Conservation (phyloP, 1,140 invertebrate species). For the Colletes gigas region DNA sequence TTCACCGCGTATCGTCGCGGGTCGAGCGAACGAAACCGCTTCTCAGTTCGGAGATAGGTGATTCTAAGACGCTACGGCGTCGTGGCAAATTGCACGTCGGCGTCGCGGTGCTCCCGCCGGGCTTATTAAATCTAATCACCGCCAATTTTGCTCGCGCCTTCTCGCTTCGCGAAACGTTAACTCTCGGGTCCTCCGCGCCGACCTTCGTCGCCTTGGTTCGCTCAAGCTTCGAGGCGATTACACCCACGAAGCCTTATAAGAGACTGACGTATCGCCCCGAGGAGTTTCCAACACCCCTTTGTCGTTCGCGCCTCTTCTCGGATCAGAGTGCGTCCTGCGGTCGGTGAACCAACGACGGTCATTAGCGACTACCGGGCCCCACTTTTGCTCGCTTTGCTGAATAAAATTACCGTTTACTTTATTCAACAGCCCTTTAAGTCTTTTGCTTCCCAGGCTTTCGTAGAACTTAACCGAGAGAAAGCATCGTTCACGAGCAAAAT, state of each 20-base stretch:
- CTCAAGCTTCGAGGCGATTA: conserved; percentile 37
- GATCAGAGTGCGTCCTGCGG: not conserved
- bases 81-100: conserved; percentile 53
- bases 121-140: conserved; percentile 65
- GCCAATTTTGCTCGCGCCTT: conserved; percentile 57
- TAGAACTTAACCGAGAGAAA: too few relatives aligned
- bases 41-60: conserved; percentile 43
- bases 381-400: too few relatives aligned
- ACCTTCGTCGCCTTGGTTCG: conserved; percentile 43
- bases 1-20: conserved; percentile 1
- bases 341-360: not conserved
- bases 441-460: too few relatives aligned
- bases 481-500: too few relatives aligned
- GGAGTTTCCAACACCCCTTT: conserved; percentile 13
- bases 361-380: too few relatives aligned
- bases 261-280: conserved; percentile 19
- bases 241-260: conserved; percentile 10
- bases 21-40: conserved; percentile 34
- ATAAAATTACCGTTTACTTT: too few relatives aligned
- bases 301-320: not conserved
- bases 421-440: too few relatives aligned
- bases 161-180: conserved; percentile 44
- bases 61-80: conserved; percentile 44
- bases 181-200: conserved; percentile 13
- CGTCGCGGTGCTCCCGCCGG: conserved; percentile 45